A percentile compares a stretch with the other conserved stretches of the same genome.
These are phyloP conservation scores for Gavialis gangeticus DNA, from an alignment of 2,113 vertebrate genomes.

Conservation along the genomic window DNA sequence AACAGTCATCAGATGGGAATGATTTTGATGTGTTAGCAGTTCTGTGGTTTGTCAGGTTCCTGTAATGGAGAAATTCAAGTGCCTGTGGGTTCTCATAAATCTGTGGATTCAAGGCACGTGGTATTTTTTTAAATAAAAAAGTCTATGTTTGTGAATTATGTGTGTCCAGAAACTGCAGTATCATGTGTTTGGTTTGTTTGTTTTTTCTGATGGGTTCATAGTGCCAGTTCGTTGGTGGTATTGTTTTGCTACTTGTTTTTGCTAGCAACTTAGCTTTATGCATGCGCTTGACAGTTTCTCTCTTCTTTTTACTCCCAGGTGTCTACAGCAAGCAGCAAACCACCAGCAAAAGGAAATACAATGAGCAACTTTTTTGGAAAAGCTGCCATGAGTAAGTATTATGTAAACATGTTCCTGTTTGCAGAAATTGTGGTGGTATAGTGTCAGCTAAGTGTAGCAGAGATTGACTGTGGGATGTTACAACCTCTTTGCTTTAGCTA, in stretches of 20 bases:
- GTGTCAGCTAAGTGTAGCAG: not conserved
- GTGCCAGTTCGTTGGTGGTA: too few species aligned
- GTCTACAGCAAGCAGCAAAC: conserved; percentile 82
- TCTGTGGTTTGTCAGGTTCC: not conserved
- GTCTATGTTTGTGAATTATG: accelerated
- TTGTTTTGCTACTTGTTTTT: not conserved
- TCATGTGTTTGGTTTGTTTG: not conserved
- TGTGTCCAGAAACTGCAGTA: not conserved
- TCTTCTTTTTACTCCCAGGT: conserved; percentile 78
- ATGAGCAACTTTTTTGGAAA: conserved; percentile 92
- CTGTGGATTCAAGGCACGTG: not conserved
- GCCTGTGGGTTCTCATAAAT: not conserved
- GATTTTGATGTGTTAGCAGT: not conserved
- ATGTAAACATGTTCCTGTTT: not conserved
- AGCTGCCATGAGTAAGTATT: conserved; percentile 88
- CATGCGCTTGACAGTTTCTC: not conserved
- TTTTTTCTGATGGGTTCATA: not conserved
- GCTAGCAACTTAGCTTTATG: not conserved
- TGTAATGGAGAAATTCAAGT: not conserved
- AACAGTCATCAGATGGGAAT: conserved; percentile 14
- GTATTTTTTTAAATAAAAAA: not conserved
- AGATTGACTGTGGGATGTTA: not conserved
- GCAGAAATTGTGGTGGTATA: not conserved
- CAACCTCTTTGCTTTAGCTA: not conserved
- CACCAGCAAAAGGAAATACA: conserved; percentile 77